These are phyloP conservation scores for Laupala kohalensis DNA, from an alignment of 1,140 invertebrate genomes.

Conservation along the genomic window DNA sequence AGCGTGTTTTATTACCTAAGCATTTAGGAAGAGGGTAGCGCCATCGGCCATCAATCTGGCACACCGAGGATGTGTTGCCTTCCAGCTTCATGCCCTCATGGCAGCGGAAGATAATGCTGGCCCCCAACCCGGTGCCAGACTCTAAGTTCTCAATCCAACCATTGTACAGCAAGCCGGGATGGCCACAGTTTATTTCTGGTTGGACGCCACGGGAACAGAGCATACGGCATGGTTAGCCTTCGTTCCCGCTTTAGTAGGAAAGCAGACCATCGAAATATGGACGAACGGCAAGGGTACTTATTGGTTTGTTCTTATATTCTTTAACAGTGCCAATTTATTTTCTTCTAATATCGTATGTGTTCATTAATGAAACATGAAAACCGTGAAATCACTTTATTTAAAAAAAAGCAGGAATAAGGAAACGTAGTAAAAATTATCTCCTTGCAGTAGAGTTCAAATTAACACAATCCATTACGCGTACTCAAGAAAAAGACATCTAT, in stretches of 20 bases:
- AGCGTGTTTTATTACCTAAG: slow-evolving; percentile 35
- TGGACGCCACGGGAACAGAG: slow-evolving; percentile 10
- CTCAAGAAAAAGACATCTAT: no score
- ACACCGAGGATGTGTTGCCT: slow-evolving; percentile 78
- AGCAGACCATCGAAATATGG: not conserved
- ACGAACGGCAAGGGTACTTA: no score
- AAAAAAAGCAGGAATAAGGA: no score
- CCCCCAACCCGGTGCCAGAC: slow-evolving; percentile 72
- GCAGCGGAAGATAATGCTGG: slow-evolving; percentile 87
- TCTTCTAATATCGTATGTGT: no score
- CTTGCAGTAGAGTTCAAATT: no score
- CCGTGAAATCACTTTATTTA: no score
- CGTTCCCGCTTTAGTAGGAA: not conserved
- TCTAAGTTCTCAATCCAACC: slow-evolving; percentile 92
- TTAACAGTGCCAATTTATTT: no score
- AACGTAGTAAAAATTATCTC: no score
- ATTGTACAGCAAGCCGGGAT: slow-evolving; percentile 79
- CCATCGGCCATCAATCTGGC: slow-evolving; percentile 86
- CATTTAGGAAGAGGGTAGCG: slow-evolving; percentile 82
- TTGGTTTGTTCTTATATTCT: no score
- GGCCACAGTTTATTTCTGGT: slow-evolving; percentile 85
- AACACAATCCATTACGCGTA: no score
- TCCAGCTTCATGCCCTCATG: slow-evolving; percentile 84
- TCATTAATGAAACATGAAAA: no score
- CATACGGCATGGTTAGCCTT: slow-evolving; percentile 3